A percentile compares a stretch with the other conserved stretches of the same genome.
Conservation (phyloP, 1,140 invertebrate genomes). For the Reticulitermes speratus region DNA sequence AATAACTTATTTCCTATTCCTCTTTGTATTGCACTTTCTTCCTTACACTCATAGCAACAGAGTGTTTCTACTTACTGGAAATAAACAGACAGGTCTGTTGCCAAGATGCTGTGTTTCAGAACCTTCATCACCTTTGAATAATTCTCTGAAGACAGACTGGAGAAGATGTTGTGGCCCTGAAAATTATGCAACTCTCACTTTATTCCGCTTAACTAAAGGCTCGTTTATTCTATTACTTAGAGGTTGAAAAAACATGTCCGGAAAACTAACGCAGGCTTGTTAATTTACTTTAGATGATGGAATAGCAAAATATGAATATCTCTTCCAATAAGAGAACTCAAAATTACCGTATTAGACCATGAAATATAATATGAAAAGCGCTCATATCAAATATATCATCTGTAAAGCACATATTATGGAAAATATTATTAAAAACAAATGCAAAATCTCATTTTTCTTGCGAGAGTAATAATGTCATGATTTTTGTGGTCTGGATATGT, state of each 20-base stretch:
- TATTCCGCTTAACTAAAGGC: background rate
- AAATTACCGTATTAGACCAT: background rate
- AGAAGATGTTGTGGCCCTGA: conserved; percentile 62
- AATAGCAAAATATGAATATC: background rate
- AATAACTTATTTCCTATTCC: too few relatives aligned
- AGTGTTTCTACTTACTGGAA: conserved; percentile 54
- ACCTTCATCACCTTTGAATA: conserved; percentile 60
- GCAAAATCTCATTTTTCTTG: too few relatives aligned
- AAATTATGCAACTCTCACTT: conserved; percentile 33
- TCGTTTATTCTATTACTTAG: background rate
- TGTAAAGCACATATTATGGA: too few relatives aligned
- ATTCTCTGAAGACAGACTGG: conserved; percentile 58
- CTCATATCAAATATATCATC: too few relatives aligned
- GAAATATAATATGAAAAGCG: too few relatives aligned
- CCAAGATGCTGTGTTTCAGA: conserved; percentile 63
- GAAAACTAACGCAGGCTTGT: background rate
- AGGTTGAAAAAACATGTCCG: background rate
- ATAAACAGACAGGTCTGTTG: conserved; percentile 67
- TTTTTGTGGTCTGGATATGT: too few relatives aligned
- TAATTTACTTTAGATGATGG: background rate
- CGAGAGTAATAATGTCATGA: too few relatives aligned
- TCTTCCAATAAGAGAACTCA: background rate
- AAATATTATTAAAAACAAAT: too few relatives aligned
- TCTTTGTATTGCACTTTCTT: too few relatives aligned
- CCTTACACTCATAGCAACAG: too few relatives aligned